These are phyloP conservation scores for Teleopsis dalmanni DNA, from an alignment of 1,140 invertebrate species.

Conservation along the genomic window DNA sequence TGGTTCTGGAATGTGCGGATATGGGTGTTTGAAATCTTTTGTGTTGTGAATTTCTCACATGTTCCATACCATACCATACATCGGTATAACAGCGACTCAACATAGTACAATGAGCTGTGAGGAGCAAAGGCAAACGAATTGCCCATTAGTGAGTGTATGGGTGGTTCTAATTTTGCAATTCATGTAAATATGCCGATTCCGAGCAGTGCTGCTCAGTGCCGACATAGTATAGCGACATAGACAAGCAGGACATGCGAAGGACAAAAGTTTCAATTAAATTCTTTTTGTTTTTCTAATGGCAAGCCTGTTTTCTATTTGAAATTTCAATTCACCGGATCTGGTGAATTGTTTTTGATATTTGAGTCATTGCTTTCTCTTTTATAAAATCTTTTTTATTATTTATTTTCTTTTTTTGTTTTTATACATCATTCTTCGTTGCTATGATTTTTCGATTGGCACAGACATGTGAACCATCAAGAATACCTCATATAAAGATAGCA, in stretches of 20 bases:
- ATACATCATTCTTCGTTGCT: not conserved
- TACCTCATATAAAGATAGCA: not conserved
- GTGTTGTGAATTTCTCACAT: constrained; percentile 14
- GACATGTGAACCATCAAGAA: not conserved
- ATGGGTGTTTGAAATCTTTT: constrained; percentile 43
- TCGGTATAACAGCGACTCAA: constrained; percentile 3
- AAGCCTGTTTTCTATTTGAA: constrained; percentile 34
- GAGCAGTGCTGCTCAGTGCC: too few species aligned
- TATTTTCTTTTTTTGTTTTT: not conserved
- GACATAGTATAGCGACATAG: not conserved
- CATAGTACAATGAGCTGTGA: constrained; percentile 11
- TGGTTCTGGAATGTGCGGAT: constrained; percentile 32
- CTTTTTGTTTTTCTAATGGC: constrained; percentile 12
- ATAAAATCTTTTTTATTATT: not conserved
- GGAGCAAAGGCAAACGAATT: constrained; percentile 9
- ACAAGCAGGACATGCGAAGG: constrained; percentile 17
- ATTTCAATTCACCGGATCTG: constrained; percentile 39
- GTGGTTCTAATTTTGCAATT: constrained; percentile 34
- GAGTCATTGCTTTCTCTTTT: constrained; percentile 3
- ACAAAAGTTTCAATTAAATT: constrained; percentile 18
- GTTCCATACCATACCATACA: constrained; percentile 13
- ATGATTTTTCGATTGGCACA: not conserved
- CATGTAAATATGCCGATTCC: too few species aligned
- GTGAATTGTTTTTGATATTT: constrained; percentile 38
- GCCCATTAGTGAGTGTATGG: constrained; percentile 32